Evolutionary conservation across 2,888 invertebrate genomes (phyloP).

Genomic region (Ochropleura leucogaster): DNA sequence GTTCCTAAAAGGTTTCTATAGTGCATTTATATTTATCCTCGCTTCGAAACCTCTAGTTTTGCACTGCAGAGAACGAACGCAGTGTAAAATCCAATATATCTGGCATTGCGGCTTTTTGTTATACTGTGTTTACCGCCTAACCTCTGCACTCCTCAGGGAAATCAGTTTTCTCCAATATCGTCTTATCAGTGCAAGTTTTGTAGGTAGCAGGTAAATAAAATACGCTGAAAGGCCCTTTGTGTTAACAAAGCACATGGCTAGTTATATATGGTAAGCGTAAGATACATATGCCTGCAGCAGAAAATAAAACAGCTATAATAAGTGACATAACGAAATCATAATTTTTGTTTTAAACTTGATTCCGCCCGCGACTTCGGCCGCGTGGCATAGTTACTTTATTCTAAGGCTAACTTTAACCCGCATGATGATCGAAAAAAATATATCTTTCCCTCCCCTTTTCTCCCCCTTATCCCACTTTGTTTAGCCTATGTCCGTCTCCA

Average conservation of each 20-base stretch:
- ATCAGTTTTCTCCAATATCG: conserved; percentile 42
- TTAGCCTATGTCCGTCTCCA: too few relatives aligned
- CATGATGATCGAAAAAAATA: too few relatives aligned
- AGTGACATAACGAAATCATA: background rate
- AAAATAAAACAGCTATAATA: background rate
- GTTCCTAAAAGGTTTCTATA: background rate
- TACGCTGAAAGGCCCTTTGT: conserved; percentile 15
- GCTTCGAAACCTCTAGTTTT: background rate
- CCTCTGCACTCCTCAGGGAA: conserved; percentile 52
- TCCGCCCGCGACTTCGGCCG: too few relatives aligned
- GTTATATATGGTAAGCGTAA: background rate
- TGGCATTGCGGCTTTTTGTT: conserved; percentile 30
- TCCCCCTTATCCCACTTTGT: too few relatives aligned
- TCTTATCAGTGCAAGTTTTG: conserved; percentile 39
- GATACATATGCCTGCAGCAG: background rate
- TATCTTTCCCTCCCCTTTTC: too few relatives aligned
- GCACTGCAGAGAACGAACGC: background rate
- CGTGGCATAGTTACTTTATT: too few relatives aligned
- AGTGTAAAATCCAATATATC: background rate
- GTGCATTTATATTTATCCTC: background rate
- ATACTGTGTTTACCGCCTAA: conserved; percentile 24
- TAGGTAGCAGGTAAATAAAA: conserved; percentile 39
- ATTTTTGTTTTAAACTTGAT: too few relatives aligned
- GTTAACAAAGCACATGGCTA: background rate
- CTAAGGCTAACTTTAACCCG: too few relatives aligned